A percentile compares a stretch with the other conserved stretches of the same genome.
These are phyloP conservation scores for Parnassius glacialis DNA, from an alignment of 2,888 invertebrate genomes.

Conservation along the genomic window DNA sequence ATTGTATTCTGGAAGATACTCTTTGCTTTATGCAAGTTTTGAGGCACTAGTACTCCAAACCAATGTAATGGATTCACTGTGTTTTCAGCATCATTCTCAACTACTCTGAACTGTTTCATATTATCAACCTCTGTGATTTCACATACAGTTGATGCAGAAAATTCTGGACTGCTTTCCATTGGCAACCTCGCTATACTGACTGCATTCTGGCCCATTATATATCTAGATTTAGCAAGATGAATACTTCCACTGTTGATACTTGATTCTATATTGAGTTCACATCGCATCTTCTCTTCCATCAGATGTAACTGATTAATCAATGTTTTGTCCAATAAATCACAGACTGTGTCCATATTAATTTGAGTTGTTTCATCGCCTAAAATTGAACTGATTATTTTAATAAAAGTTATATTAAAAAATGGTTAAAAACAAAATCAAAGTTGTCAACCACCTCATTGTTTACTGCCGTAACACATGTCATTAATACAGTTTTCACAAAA, in stretches of 20 bases:
- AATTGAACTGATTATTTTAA: background rate
- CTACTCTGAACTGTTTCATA: conserved; percentile 60
- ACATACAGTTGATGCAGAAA: conserved; percentile 62
- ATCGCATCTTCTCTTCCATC: conserved; percentile 86
- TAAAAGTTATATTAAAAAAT: background rate
- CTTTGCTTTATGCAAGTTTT: conserved; percentile 88
- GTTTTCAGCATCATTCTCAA: conserved; percentile 51
- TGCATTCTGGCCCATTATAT: conserved; percentile 88
- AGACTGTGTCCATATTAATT: conserved; percentile 60
- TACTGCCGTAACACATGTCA: background rate
- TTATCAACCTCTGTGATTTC: conserved; percentile 63
- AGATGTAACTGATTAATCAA: conserved; percentile 85
- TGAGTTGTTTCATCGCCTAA: conserved; percentile 1
- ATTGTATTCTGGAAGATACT: conserved; percentile 86
- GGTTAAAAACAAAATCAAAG: background rate
- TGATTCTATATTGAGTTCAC: conserved; percentile 86
- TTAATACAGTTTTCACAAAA: too few relatives aligned
- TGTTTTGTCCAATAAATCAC: conserved; percentile 84
- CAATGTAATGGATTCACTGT: conserved; percentile 87
- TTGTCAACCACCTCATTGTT: background rate
- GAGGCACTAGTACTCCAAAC: conserved; percentile 93
- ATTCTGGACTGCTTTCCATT: conserved; percentile 80
- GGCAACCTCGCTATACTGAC: conserved; percentile 87
- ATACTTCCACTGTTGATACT: conserved; percentile 85
- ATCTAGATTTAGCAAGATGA: conserved; percentile 87